phyloP scores from a whole-genome alignment of 2,888 invertebrate genomes.

The Dasysyrphus albostriatus region DNA sequence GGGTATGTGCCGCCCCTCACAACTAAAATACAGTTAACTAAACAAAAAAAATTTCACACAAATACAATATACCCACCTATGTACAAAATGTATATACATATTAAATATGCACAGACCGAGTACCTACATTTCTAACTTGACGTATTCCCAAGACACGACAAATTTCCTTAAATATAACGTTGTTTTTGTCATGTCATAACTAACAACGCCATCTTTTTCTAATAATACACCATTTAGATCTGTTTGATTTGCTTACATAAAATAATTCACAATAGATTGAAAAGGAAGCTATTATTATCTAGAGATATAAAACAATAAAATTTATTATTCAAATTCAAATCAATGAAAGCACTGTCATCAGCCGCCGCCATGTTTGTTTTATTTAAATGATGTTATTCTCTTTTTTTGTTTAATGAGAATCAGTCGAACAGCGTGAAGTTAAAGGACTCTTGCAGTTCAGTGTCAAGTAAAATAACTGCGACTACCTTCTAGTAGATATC shows the following conservation, averaged over 20 bases:
- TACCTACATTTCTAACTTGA: background rate
- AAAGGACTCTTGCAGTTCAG: conserved; percentile 29
- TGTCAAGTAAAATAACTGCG: conserved; percentile 5
- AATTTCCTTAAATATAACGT: conserved; percentile 1
- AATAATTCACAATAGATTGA: conserved; percentile 12
- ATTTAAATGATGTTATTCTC: background rate
- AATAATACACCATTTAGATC: conserved; percentile 18
- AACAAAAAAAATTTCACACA: conserved; percentile 6
- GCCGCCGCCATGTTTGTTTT: conserved; percentile 29
- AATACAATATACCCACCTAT: background rate
- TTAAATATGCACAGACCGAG: background rate
- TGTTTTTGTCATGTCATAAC: conserved; percentile 20
- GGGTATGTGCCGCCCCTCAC: conserved; percentile 15
- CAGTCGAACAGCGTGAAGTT: conserved; percentile 18
- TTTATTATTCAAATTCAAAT: conserved; percentile 22
- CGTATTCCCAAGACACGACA: background rate
- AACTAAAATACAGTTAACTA: conserved; percentile 24
- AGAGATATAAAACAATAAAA: background rate
- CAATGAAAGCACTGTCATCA: conserved; percentile 17
- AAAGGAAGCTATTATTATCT: conserved; percentile 24
- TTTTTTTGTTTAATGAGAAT: conserved; percentile 1
- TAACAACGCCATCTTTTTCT: conserved; percentile 25
- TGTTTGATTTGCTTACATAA: conserved; percentile 22
- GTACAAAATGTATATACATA: background rate
- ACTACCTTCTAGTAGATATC: conserved; percentile 4